Base-by-base conservation (phyloP, 1,140 invertebrate species). In the Gryllus bimaculatus region DNA sequence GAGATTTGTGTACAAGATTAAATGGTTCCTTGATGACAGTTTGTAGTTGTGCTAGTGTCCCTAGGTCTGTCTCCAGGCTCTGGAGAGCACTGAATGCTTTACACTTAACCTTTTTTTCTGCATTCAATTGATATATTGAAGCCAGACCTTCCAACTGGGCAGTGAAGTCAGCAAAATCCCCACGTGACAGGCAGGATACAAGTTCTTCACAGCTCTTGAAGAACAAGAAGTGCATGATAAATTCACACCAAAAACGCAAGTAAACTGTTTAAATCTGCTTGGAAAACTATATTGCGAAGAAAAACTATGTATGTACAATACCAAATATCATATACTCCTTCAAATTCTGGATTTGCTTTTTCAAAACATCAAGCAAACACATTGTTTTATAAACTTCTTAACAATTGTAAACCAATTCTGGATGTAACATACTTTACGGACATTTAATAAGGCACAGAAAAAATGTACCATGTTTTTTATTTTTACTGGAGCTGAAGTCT, bases 151-250 rank as follows among this genome's bases (percentile, higher is more conserved):
- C 94, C 8, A 98, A 85, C 86, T 98, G 97, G 6, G 92, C 90
- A 1, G 94, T 95, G 84, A 98, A 98, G 86, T 97, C 95, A n/a
- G 92, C 88, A 87, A 98, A 98, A 86, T 98, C 94, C 39, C 95
- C 92, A 21, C 89, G 85, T 73, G 91, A 91, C 48, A 95, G 88
- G 85, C 93, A 95, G 78, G 91, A 87, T 0, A 95, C 93, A 20
- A 98, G 86, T 84, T 97, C 96, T 84, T 93, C 92, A 87, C 94
- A 96, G 84, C 93, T 95, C 90, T 96, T 89, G 87, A 86, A 73
- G 78, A 81, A 66, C 10, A 18, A 74, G 7, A 74, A 20, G 18
- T 15, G 18, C 18, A 13, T 66, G 18, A 66, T 18, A 66, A 66
- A 66, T 66, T 66, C 10, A 66, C 2, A 66, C 18, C 18, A 13